These are phyloP conservation scores for Naso thynnoides DNA, from an alignment of 2,797 vertebrate species.

Conservation along the genomic window DNA sequence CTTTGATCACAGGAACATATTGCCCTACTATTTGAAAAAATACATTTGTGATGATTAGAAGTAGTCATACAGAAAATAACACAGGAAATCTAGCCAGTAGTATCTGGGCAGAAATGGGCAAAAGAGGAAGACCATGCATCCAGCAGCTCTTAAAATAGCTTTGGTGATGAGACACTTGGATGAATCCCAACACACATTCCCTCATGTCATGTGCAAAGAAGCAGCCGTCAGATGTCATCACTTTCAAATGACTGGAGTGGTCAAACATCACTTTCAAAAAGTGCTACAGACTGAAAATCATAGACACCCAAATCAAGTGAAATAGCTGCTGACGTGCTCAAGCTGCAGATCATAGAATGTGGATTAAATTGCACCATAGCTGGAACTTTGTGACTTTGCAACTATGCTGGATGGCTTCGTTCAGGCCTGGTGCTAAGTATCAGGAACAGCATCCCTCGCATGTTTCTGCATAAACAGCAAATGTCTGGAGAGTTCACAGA, in stretches of 20 bases:
- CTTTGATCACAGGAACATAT: too few relatives aligned
- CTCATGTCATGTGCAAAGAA: constrained; percentile 32
- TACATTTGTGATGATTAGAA: neutral
- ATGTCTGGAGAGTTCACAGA: constrained; percentile 71
- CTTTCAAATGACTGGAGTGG: constrained; percentile 11
- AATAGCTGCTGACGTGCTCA: neutral
- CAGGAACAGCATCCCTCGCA: constrained; percentile 58
- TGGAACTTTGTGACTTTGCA: constrained; percentile 5
- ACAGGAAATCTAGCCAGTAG: constrained; percentile 1
- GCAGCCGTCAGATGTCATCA: constrained; percentile 45
- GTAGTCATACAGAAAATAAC: neutral
- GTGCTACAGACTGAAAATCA: neutral
- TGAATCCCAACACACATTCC: constrained; percentile 39
- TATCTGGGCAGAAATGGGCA: constrained; percentile 48
- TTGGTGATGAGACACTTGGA: constrained; percentile 50
- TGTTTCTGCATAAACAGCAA: constrained; percentile 76
- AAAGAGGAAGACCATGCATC: constrained; percentile 44
- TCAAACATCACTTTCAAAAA: constrained; percentile 1
- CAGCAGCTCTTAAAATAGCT: constrained; percentile 69
- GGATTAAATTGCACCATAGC: constrained; percentile 31
- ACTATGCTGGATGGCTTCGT: constrained; percentile 29
- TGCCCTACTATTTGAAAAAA: too few relatives aligned
- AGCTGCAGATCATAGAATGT: constrained; percentile 29
- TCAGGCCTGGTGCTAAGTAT: constrained; percentile 55
- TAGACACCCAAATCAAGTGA: neutral